phyloP scores from a whole-genome alignment of 2,797 vertebrate species.

The Petrocephalus schoutedeni region DNA sequence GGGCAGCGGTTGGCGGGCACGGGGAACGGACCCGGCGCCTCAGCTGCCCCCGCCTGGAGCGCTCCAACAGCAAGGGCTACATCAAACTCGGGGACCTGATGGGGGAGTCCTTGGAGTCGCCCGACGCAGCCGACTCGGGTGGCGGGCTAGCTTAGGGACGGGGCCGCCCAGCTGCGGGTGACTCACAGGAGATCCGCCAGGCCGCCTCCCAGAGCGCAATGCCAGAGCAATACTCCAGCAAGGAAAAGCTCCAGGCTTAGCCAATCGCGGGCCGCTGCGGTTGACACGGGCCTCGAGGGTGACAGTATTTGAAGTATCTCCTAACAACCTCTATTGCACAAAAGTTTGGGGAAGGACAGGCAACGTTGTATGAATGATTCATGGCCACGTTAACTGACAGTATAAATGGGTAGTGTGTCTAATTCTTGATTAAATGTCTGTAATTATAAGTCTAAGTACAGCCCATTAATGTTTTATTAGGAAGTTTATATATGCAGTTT shows the following conservation, averaged over 20 bases:
- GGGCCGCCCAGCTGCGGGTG: slow-evolving; percentile 27
- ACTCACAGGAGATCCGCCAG: slow-evolving; percentile 2
- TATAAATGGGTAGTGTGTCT: slow-evolving; percentile 21
- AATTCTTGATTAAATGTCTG: slow-evolving; percentile 18
- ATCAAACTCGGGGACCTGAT: slow-evolving; percentile 75
- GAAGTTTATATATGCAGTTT: slow-evolving; percentile 8
- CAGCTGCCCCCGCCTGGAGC: slow-evolving; percentile 77
- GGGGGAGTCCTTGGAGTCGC: slow-evolving; percentile 77
- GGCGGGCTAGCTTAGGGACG: slow-evolving; percentile 49
- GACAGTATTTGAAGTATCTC: slow-evolving; percentile 48
- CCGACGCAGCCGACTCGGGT: slow-evolving; percentile 56
- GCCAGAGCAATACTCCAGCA: slow-evolving; percentile 68
- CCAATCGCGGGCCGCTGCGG: slow-evolving; percentile 50
- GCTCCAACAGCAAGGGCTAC: slow-evolving; percentile 88
- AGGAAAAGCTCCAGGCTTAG: slow-evolving; percentile 72
- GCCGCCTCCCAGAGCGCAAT: slow-evolving; percentile 37
- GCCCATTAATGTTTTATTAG: slow-evolving; percentile 13
- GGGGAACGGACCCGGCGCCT: slow-evolving; percentile 63
- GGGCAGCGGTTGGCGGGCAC: slow-evolving; percentile 48
- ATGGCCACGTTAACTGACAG: slow-evolving; percentile 12
- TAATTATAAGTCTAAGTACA: neutral
- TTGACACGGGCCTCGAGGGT: slow-evolving; percentile 54
- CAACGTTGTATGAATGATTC: slow-evolving; percentile 16
- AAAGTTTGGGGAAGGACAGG: neutral
- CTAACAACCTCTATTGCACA: slow-evolving; percentile 23